A percentile compares a stretch with the other conserved stretches of the same genome.
phyloP scores from a whole-genome alignment of 2,888 invertebrate genomes.

The Polietes domitor region DNA sequence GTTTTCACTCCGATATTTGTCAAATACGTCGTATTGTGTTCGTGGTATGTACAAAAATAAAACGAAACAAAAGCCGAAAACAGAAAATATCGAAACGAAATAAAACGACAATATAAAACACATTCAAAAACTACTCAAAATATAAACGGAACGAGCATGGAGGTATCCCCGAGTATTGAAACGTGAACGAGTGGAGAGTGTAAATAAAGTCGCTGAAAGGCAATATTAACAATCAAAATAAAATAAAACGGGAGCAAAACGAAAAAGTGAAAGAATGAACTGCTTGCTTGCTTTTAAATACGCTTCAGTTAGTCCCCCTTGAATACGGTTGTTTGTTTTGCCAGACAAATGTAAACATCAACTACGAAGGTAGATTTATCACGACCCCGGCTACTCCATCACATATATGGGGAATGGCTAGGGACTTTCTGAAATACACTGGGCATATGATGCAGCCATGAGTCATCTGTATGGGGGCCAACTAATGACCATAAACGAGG shows the following conservation, averaged over 20 bases:
- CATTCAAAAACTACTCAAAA: slow-evolving; percentile 1
- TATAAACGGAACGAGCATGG: neutral
- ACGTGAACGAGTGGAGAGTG: slow-evolving; percentile 2
- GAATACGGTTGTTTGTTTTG: slow-evolving; percentile 12
- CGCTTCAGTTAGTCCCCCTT: slow-evolving; percentile 4
- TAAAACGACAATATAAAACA: neutral
- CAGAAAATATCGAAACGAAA: slow-evolving; percentile 17
- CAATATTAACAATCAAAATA: slow-evolving; percentile 36
- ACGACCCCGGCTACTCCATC: neutral
- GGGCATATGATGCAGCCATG: no score
- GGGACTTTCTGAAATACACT: neutral
- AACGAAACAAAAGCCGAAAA: slow-evolving; percentile 9
- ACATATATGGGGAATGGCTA: neutral
- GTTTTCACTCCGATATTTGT: neutral
- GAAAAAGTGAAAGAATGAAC: neutral
- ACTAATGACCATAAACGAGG: no score
- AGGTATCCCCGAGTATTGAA: neutral
- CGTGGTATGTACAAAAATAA: neutral
- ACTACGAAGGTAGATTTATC: neutral
- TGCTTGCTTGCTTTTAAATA: neutral
- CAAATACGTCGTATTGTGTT: neutral
- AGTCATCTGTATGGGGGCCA: no score
- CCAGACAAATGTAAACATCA: slow-evolving; percentile 25
- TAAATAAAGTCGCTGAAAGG: slow-evolving; percentile 26
- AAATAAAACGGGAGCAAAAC: neutral